These are phyloP conservation scores for Ptilonorhynchus violaceus DNA, from an alignment of 2,113 vertebrate genomes.

Conservation along the genomic window DNA sequence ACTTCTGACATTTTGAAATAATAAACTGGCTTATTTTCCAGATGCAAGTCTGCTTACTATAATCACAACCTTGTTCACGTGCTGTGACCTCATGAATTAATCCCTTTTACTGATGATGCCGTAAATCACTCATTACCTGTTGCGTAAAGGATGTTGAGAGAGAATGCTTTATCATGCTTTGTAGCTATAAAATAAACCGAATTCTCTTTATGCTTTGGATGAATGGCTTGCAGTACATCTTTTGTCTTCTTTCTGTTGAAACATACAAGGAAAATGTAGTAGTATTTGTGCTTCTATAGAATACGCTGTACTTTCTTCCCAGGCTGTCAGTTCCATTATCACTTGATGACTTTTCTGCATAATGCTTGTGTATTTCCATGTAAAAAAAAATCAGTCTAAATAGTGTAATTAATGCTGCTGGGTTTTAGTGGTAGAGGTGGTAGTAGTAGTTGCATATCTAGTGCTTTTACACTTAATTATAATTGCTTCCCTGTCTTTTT, in stretches of 20 bases:
- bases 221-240: not conserved
- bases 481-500: not conserved
- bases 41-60: not conserved
- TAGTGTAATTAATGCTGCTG: not conserved
- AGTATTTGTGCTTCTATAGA: not conserved
- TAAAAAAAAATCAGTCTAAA: not conserved
- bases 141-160: not conserved
- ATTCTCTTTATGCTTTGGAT: not conserved
- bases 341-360: not conserved
- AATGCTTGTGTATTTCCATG: not conserved
- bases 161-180: not conserved
- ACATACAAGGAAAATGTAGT: not conserved
- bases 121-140: not conserved
- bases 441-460: not conserved
- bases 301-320: not conserved
- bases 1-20: not conserved
- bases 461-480: not conserved
- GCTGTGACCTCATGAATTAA: not conserved
- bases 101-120: not conserved
- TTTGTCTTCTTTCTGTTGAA: not conserved
- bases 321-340: not conserved
- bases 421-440: not conserved
- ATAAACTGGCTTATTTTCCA: not conserved
- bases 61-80: not conserved
- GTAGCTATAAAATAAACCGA: not conserved